Conservation (phyloP, 2,113 vertebrate species). For the Mystacornis crossleyi region DNA sequence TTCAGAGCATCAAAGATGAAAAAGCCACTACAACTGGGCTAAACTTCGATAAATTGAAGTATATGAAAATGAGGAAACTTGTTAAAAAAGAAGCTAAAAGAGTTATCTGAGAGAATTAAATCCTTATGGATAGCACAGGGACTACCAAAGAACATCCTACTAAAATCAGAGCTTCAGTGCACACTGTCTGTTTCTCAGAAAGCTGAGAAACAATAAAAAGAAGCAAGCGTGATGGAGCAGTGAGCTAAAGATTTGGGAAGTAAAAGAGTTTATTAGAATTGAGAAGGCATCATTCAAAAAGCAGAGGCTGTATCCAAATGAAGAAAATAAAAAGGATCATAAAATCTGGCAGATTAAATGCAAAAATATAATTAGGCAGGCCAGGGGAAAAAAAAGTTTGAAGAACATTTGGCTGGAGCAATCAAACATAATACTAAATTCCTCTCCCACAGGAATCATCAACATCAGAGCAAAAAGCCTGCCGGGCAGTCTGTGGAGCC, state of each 20-base stretch:
- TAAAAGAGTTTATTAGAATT: slow-evolving; percentile 37
- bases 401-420: slow-evolving; percentile 20
- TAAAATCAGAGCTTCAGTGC: not conserved
- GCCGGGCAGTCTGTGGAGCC: not conserved
- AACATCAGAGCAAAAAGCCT: not conserved
- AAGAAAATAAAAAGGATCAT: slow-evolving; percentile 68
- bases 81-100: not conserved
- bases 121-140: not conserved
- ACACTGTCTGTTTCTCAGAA: not conserved
- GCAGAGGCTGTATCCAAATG: slow-evolving; percentile 60
- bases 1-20: not conserved
- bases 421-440: slow-evolving; percentile 10
- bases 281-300: slow-evolving; percentile 51
- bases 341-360: slow-evolving; percentile 41
- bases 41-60: not conserved
- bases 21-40: not conserved
- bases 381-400: not conserved
- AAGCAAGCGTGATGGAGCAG: not conserved
- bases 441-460: not conserved
- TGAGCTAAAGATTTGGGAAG: slow-evolving; percentile 25
- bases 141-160: not conserved
- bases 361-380: slow-evolving; percentile 45
- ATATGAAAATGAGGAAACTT: not conserved
- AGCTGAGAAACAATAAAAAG: not conserved
- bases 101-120: not conserved